Evolutionary conservation across 1,140 invertebrate species (phyloP).

Genomic region (Drepana arcuata): DNA sequence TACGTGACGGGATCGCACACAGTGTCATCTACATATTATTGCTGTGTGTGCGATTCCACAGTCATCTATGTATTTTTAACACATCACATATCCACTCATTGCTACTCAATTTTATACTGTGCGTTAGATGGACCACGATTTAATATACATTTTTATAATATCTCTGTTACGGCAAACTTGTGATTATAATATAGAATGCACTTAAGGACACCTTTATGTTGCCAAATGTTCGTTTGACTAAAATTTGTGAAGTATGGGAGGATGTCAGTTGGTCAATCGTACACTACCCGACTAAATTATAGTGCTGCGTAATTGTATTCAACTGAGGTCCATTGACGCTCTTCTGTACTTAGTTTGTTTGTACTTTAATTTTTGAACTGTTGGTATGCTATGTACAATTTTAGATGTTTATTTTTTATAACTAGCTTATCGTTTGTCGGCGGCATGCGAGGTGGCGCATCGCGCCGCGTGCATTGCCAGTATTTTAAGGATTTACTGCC

Average conservation of each 20-base stretch:
- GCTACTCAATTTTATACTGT: slow-evolving; percentile 54
- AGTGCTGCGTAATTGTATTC: too few species aligned
- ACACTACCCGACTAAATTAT: too few species aligned
- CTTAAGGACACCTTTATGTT: slow-evolving; percentile 3
- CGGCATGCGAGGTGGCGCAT: slow-evolving; percentile 4
- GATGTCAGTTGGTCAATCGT: too few species aligned
- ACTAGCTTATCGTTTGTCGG: slow-evolving; percentile 29
- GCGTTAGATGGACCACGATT: slow-evolving; percentile 56
- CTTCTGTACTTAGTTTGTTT: slow-evolving; percentile 8
- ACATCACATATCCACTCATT: slow-evolving; percentile 67
- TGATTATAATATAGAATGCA: neutral
- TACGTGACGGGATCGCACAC: too few species aligned
- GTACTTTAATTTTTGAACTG: slow-evolving; percentile 21
- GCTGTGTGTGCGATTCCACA: slow-evolving; percentile 24
- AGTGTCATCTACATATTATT: too few species aligned
- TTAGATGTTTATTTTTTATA: slow-evolving; percentile 57
- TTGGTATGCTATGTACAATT: slow-evolving; percentile 35
- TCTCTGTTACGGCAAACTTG: neutral
- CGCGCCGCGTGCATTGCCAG: slow-evolving; percentile 23
- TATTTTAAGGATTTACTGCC: slow-evolving; percentile 31
- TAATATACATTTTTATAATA: too few species aligned
- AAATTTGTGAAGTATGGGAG: neutral
- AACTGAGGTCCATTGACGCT: neutral
- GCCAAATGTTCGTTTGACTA: slow-evolving; percentile 1
- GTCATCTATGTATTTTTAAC: slow-evolving; percentile 43